Conservation (phyloP, 1,140 invertebrate species). For the Holcopasites calliopsidis region DNA sequence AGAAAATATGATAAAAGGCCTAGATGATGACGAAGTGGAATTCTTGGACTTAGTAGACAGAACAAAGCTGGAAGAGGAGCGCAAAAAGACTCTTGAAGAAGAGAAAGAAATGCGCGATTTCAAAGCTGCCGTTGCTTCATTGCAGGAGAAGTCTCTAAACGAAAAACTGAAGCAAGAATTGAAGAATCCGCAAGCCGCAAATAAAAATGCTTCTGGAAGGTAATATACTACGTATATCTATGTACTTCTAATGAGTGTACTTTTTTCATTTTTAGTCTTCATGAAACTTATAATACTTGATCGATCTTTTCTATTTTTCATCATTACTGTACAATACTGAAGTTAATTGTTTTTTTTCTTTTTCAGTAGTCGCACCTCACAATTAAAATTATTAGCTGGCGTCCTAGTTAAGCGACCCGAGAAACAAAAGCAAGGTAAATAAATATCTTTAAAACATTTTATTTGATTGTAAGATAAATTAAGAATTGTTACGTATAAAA, state of each 20-base stretch:
- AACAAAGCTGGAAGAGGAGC: slow-evolving; percentile 90
- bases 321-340: too few species aligned
- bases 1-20: slow-evolving; percentile 97
- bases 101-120: slow-evolving; percentile 90
- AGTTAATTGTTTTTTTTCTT: too few species aligned
- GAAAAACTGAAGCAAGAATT: slow-evolving; percentile 83
- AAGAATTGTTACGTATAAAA: too few species aligned
- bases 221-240: slow-evolving; percentile 39
- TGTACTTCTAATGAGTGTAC: not conserved
- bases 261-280: not conserved
- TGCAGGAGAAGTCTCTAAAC: slow-evolving; percentile 88
- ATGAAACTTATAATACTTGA: not conserved
- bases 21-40: slow-evolving; percentile 97
- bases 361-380: slow-evolving; percentile 75
- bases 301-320: not conserved
- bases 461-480: slow-evolving; percentile 15
- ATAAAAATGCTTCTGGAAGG: slow-evolving; percentile 70
- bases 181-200: slow-evolving; percentile 70
- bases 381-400: slow-evolving; percentile 82
- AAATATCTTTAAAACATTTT: not conserved
- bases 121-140: slow-evolving; percentile 87
- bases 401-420: slow-evolving; percentile 81
- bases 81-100: slow-evolving; percentile 89
- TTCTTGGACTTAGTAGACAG: slow-evolving; percentile 94
- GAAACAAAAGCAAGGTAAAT: slow-evolving; percentile 79